phyloP scores from a whole-genome alignment of 2,888 invertebrate genomes.

The Rhagium mordax region DNA sequence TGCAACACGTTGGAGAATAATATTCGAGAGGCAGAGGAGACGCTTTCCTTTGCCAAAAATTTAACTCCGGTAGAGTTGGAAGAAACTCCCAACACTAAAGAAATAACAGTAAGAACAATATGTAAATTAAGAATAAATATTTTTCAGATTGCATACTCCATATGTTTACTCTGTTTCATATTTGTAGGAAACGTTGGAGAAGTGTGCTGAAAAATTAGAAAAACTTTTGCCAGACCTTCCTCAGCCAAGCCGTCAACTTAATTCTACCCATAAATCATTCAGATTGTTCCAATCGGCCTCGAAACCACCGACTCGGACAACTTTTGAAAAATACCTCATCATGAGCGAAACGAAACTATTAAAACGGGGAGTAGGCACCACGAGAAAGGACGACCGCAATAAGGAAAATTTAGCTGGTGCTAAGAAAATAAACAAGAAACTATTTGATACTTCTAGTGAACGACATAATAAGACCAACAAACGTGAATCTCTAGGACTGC shows the following conservation, averaged over 20 bases:
- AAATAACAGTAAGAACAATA: conserved; percentile 51
- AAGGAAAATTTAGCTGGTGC: conserved; percentile 29
- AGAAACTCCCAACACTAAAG: conserved; percentile 43
- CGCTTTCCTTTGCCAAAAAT: conserved; percentile 43
- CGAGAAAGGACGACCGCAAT: background rate
- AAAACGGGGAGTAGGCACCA: background rate
- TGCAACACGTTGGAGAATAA: conserved; percentile 43
- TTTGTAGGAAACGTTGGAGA: conserved; percentile 50
- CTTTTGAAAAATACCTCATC: conserved; percentile 44
- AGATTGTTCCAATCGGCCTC: conserved; percentile 28
- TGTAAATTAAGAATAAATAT: no score
- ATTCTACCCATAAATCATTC: conserved; percentile 16
- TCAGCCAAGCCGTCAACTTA: conserved; percentile 12
- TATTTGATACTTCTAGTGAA: conserved; percentile 16
- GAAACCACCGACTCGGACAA: conserved; percentile 31
- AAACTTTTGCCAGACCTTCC: conserved; percentile 41
- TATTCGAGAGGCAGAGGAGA: conserved; percentile 46
- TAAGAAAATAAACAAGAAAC: conserved; percentile 26
- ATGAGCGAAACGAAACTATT: conserved; percentile 40
- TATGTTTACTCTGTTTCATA: background rate
- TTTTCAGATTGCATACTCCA: no score
- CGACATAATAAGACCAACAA: background rate
- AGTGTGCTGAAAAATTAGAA: conserved; percentile 51
- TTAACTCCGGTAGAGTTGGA: conserved; percentile 53
- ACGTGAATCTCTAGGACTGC: conserved; percentile 49